Percentiles rank a stretch among this genome's conserved stretches.
phyloP scores from a whole-genome alignment of 30 jellyfish, hydroid and myxozoan species.

The Cassiopea xamachana region DNA sequence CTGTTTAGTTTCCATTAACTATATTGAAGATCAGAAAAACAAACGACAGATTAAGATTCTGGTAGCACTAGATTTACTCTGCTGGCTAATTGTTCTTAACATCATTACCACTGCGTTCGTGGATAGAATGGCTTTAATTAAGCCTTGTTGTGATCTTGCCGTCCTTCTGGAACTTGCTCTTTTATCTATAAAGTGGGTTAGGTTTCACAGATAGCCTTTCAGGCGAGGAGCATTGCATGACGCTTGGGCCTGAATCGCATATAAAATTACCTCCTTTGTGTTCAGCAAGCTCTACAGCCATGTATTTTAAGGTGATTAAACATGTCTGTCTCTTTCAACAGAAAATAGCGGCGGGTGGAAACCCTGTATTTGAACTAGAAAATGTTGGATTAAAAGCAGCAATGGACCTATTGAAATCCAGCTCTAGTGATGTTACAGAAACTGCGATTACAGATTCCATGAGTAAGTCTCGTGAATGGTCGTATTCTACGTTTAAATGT shows the following conservation, averaged over 20 bases:
- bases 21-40: no score
- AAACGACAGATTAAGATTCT: no score
- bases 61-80: no score
- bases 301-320: slow-evolving; percentile 6
- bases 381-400: slow-evolving; percentile 53
- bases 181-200: neutral
- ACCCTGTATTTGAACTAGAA: slow-evolving; percentile 53
- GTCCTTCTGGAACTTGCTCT: neutral
- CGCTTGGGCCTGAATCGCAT: neutral
- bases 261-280: neutral
- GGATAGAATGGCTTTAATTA: neutral
- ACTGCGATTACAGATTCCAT: slow-evolving; percentile 14
- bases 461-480: slow-evolving; percentile 8
- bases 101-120: neutral
- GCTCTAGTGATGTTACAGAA: slow-evolving; percentile 35
- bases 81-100: neutral
- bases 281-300: neutral
- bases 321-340: slow-evolving; percentile 21
- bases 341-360: slow-evolving; percentile 53
- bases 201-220: neutral
- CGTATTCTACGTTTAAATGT: neutral
- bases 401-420: slow-evolving; percentile 31
- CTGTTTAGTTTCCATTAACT: no score
- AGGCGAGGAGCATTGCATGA: neutral
- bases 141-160: neutral